Percentiles rank a stretch among this genome's conserved stretches.
Conservation (phyloP, 2,113 vertebrate species). For the Rhinoptilus africanus region DNA sequence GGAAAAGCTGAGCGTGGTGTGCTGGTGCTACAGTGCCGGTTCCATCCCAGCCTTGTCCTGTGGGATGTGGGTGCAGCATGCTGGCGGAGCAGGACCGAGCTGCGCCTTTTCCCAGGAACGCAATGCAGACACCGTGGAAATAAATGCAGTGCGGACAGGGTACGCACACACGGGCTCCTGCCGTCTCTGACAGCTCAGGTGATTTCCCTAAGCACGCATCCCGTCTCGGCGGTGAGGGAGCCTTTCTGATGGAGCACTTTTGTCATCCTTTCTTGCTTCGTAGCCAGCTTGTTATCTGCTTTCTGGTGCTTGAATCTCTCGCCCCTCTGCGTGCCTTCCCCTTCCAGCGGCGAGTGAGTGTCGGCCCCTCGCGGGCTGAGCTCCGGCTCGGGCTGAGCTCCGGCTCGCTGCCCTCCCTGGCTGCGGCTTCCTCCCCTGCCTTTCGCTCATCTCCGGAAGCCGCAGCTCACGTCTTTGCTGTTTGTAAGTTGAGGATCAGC, state of each 20-base stretch:
- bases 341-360: too few relatives aligned
- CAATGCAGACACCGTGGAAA: background rate
- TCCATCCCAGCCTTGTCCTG: background rate
- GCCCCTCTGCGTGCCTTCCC: fast-evolving
- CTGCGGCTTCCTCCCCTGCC: background rate
- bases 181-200: background rate
- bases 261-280: background rate
- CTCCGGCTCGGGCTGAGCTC: background rate
- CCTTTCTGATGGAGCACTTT: background rate
- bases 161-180: fast-evolving
- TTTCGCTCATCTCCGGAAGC: background rate
- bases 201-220: background rate
- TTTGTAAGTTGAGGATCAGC: background rate
- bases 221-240: fast-evolving
- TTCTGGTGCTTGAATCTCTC: background rate
- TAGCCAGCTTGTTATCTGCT: background rate
- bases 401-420: background rate
- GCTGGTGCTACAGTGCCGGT: background rate
- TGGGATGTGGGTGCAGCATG: background rate
- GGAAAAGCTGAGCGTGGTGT: background rate
- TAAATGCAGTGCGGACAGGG: background rate
- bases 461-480: too few relatives aligned
- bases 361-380: background rate
- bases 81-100: background rate
- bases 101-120: background rate